A percentile compares a stretch with the other conserved stretches of the same genome.
Evolutionary conservation across 1,140 invertebrate species (phyloP).

Genomic region (Rhopalosiphum maidis): DNA sequence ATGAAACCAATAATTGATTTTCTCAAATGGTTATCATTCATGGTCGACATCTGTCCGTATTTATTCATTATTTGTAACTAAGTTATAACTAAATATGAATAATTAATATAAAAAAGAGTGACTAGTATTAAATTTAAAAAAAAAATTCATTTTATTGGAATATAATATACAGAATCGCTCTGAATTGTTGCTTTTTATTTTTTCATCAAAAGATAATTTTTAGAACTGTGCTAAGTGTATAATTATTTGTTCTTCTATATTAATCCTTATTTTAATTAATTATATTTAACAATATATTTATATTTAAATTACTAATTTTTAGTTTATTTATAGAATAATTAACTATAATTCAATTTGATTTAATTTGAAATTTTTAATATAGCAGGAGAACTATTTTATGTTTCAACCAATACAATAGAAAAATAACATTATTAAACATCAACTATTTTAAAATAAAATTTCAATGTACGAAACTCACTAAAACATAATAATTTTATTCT

Average conservation of each 20-base stretch:
- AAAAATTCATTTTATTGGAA: not conserved
- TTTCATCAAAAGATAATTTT: too few relatives aligned
- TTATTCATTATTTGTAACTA: not conserved
- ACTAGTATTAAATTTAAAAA: too few relatives aligned
- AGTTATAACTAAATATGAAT: not conserved
- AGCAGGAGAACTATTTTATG: not conserved
- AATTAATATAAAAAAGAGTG: not conserved
- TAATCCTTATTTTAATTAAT: too few relatives aligned
- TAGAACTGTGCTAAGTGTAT: too few relatives aligned
- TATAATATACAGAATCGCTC: not conserved
- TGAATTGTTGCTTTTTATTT: too few relatives aligned
- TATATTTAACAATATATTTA: too few relatives aligned
- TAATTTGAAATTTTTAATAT: not conserved
- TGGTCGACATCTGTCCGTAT: not conserved
- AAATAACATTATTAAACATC: too few relatives aligned
- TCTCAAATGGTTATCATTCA: not conserved
- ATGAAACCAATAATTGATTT: too few relatives aligned
- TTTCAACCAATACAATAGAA: too few relatives aligned
- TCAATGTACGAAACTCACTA: not conserved
- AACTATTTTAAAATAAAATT: not conserved
- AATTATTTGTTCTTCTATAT: too few relatives aligned
- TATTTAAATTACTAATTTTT: too few relatives aligned
- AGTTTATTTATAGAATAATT: not conserved
- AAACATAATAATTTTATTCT: not conserved
- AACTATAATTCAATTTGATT: not conserved